phyloP scores from a whole-genome alignment of 1,140 invertebrate species.

The Harpegnathos saltator region DNA sequence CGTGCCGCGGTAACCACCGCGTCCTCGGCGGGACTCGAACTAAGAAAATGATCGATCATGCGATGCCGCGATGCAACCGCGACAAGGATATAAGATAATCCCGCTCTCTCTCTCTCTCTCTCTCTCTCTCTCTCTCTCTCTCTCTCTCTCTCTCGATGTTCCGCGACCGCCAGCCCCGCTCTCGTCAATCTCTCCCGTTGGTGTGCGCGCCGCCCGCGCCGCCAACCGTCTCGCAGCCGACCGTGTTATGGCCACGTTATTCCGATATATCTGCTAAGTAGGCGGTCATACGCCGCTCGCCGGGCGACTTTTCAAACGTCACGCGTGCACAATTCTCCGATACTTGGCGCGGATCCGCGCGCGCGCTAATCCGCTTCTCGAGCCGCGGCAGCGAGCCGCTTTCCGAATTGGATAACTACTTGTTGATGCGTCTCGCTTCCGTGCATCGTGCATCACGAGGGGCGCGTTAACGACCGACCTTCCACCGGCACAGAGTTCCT shows the following conservation, averaged over 20 bases:
- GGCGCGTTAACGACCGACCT: too few species aligned
- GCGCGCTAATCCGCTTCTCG: too few species aligned
- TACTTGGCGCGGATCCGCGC: too few species aligned
- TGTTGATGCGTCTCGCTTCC: too few species aligned
- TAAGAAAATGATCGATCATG: constrained; percentile 65
- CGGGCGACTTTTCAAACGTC: not conserved
- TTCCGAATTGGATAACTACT: too few species aligned
- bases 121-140: too few species aligned
- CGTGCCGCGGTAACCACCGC: constrained; percentile 16
- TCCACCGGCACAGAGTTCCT: too few species aligned
- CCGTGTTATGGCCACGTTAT: constrained; percentile 32
- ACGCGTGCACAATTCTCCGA: not conserved
- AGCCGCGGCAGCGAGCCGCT: too few species aligned
- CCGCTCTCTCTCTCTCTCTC: too few species aligned
- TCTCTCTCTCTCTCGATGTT: constrained; percentile 26
- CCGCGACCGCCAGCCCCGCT: not conserved
- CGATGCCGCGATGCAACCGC: constrained; percentile 12
- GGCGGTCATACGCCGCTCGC: not conserved
- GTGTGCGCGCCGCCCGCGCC: constrained; percentile 31
- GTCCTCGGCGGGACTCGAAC: constrained; percentile 25
- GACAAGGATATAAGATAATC: constrained; percentile 15
- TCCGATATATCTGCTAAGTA: constrained; percentile 32
- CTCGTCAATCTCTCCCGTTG: constrained; percentile 28
- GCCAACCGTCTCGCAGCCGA: constrained; percentile 5
- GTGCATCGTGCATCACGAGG: too few species aligned